Evolutionary conservation across 2,888 invertebrate species (phyloP), one percentile per base, ranked within the genome.

Genomic region (Drosophila hawaiiensis): DNA sequence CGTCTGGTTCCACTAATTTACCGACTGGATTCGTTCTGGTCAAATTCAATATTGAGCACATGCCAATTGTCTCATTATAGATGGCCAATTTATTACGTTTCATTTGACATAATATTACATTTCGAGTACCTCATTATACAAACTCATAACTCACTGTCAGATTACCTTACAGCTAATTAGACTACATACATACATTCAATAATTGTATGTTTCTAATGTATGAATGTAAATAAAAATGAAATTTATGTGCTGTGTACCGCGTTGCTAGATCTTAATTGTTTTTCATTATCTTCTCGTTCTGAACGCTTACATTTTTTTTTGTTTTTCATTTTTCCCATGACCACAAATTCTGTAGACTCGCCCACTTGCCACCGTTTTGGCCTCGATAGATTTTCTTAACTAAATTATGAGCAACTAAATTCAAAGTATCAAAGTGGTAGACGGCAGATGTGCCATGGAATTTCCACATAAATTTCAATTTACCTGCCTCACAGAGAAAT

Each of bases 11-110:
- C 63, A 65, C 68, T 37, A 69, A 64, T 53, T 66, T 64, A 50
- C 68, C 65, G 63, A 82, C 68, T 59, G 71, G 55, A 82, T 83
- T 83, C 84, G 83, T 82, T 83, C 69, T 78, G 87, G 73, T 59
- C 64, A 53, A 59, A 43, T 55, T 72, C 35, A 58, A 64, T 62
- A 76, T 71, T 68, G 73, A 83, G 78, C 73, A 78, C 76, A 63
- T 76, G 73, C 74, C 84, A 84, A 82, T 89, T 83, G 90, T 80
- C 88, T 63, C 78, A 90, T 90, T 90, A 80, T 76, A 59, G 76
- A 88, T 90, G 89, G 67, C 60, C 73, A 84, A 84, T 84, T 77
- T 77, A 89, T 89, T 87, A 84, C 67, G 62, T 54, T 56, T 62
- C 35, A 29, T 22, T 56, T 66, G 62, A 67, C 68, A 74, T 28